Conservation (phyloP, 2,113 vertebrate genomes). For the Brevimyrus niger region DNA sequence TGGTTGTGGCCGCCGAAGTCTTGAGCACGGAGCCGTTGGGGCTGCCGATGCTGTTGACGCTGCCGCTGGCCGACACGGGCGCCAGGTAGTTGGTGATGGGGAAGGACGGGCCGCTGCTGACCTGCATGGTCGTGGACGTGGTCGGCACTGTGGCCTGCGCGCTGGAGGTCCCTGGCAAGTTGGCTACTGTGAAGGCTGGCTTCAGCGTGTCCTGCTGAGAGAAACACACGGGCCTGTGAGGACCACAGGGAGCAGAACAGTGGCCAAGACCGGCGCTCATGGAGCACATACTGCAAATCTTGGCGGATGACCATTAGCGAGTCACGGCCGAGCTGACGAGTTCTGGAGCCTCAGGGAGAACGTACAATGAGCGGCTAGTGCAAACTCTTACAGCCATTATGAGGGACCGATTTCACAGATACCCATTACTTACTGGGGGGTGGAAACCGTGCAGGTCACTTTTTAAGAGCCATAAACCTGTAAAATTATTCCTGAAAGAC, state of each 20-base stretch:
- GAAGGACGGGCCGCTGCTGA: conserved; percentile 85
- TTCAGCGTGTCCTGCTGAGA: conserved; percentile 79
- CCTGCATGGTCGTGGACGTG: conserved; percentile 96
- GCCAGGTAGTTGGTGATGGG: conserved; percentile 98
- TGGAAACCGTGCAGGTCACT: not conserved
- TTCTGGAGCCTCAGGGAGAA: not conserved
- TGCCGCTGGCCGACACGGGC: conserved; percentile 77
- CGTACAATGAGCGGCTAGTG: not conserved
- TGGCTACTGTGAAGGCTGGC: conserved; percentile 89
- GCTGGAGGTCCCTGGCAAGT: conserved; percentile 77
- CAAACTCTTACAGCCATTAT: not conserved
- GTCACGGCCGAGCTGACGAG: not conserved
- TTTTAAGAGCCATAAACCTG: not conserved
- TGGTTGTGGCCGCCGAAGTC: conserved; percentile 69
- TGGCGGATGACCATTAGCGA: not conserved
- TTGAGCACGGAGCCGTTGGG: conserved; percentile 93
- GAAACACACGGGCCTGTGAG: conserved; percentile 23
- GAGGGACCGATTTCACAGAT: not conserved
- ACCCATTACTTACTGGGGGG: not conserved
- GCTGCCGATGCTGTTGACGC: conserved; percentile 69
- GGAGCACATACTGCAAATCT: not conserved
- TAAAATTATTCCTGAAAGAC: not conserved
- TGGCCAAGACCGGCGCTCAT: not conserved
- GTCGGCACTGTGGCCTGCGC: conserved; percentile 79
- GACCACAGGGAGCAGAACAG: not conserved